Evolutionary conservation across 2,113 vertebrate genomes (phyloP).

Genomic region (Rhadina sibilatrix): DNA sequence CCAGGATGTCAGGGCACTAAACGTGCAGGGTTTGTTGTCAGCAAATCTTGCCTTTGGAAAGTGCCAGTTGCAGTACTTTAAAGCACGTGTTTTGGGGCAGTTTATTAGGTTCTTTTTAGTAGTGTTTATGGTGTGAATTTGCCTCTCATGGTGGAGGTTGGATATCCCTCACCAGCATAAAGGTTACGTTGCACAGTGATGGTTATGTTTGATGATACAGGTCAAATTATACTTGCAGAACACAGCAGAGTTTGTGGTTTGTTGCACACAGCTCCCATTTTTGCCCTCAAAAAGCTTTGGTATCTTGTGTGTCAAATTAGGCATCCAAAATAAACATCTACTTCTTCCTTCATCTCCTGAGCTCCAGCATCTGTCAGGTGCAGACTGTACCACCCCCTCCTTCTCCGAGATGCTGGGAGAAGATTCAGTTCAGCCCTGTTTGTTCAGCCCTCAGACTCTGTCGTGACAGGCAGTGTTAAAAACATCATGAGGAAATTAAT

Average conservation of each 20-base stretch:
- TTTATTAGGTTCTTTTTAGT: background rate
- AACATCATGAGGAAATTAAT: conserved; percentile 40
- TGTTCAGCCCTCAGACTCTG: conserved; percentile 18
- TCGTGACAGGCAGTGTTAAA: background rate
- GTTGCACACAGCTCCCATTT: background rate
- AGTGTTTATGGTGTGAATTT: background rate
- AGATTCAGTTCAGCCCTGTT: background rate
- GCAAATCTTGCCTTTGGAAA: background rate
- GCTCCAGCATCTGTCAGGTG: background rate
- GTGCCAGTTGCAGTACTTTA: background rate
- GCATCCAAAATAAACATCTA: background rate
- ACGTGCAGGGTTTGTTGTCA: background rate
- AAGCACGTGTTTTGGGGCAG: background rate
- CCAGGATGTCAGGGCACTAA: background rate
- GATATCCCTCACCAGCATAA: background rate
- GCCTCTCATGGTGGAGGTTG: background rate
- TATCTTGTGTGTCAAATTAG: background rate
- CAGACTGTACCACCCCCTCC: background rate
- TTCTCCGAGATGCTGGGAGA: background rate
- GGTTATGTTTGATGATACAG: background rate
- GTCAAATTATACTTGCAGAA: background rate
- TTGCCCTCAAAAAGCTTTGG: background rate
- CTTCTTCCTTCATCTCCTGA: background rate
- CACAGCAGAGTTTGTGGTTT: background rate
- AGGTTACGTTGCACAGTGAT: background rate